Evolutionary conservation across 2,113 vertebrate species (phyloP).

Genomic region (Isichthys henryi): DNA sequence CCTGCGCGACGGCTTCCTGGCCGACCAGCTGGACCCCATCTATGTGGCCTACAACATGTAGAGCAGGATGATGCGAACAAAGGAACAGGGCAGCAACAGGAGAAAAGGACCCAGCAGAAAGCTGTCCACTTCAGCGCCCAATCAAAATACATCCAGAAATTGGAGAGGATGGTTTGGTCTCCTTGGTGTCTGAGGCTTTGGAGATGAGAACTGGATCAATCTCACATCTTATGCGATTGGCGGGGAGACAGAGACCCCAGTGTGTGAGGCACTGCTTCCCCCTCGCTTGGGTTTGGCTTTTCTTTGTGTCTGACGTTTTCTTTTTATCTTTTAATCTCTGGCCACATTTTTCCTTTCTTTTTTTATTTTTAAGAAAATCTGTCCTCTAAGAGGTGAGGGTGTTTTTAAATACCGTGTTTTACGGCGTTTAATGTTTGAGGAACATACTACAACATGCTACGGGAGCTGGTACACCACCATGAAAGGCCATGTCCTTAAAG

Average conservation of each 20-base stretch:
- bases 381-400: constrained; percentile 64
- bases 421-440: constrained; percentile 54
- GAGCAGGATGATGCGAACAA: constrained; percentile 38
- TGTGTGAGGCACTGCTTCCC: constrained; percentile 37
- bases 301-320: constrained; percentile 70
- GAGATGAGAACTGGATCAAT: not conserved
- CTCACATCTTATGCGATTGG: constrained; percentile 12
- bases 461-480: constrained; percentile 31
- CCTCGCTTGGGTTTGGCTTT: constrained; percentile 65
- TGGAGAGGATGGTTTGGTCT: constrained; percentile 13
- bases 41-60: constrained; percentile 99
- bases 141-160: not conserved
- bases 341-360: constrained; percentile 70
- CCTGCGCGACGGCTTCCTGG: no score
- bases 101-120: not conserved
- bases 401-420: constrained; percentile 59
- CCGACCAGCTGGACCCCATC: constrained; percentile 56
- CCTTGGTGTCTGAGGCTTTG: constrained; percentile 20
- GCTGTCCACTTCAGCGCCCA: not conserved
- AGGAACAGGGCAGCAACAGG: not conserved
- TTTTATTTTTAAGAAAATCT: constrained; percentile 59
- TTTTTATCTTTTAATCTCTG: constrained; percentile 59
- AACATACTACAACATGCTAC: constrained; percentile 47
- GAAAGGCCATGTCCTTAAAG: constrained; percentile 45
- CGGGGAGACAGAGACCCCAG: not conserved